Evolutionary conservation across 2,113 vertebrate species (phyloP).

Genomic region (Leptobrachium leishanense): DNA sequence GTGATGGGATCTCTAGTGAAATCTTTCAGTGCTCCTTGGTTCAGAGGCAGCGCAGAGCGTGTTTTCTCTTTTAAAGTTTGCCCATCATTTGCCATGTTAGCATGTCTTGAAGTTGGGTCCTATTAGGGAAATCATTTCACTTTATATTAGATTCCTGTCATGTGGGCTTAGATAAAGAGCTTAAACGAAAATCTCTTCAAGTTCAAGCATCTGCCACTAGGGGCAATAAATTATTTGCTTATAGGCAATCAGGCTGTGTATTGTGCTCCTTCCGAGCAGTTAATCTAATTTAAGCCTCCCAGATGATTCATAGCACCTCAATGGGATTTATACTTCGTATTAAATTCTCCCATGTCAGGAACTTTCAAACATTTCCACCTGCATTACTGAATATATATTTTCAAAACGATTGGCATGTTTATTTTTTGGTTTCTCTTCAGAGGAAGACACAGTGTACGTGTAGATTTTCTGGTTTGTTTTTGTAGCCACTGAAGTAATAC

Average conservation of each 20-base stretch:
- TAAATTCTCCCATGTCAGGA: conserved; percentile 57
- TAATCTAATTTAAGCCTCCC: conserved; percentile 63
- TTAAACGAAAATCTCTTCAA: conserved; percentile 64
- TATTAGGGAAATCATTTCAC: conserved; percentile 55
- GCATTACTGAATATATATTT: conserved; percentile 47
- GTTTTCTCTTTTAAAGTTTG: conserved; percentile 58
- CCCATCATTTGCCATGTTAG: conserved; percentile 56
- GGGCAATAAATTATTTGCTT: conserved; percentile 64
- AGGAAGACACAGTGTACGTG: conserved; percentile 18
- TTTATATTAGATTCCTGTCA: conserved; percentile 58
- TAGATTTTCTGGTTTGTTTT: not conserved
- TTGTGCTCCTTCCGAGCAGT: conserved; percentile 52
- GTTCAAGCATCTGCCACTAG: conserved; percentile 65
- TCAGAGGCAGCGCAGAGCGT: not conserved
- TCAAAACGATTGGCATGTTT: conserved; percentile 39
- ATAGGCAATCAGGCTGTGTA: conserved; percentile 61
- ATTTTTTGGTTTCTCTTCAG: conserved; percentile 29
- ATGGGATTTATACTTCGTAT: conserved; percentile 59
- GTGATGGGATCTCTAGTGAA: not conserved
- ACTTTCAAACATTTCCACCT: conserved; percentile 49
- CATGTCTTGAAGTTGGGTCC: conserved; percentile 56
- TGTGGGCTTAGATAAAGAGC: conserved; percentile 61
- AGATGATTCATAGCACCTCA: conserved; percentile 61
- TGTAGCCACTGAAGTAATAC: too few relatives aligned
- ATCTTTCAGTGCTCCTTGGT: not conserved